Evolutionary conservation across 2,113 vertebrate genomes (phyloP), one percentile per base, ranked within the genome.

Genomic region (Rousettus leschenaultii): DNA sequence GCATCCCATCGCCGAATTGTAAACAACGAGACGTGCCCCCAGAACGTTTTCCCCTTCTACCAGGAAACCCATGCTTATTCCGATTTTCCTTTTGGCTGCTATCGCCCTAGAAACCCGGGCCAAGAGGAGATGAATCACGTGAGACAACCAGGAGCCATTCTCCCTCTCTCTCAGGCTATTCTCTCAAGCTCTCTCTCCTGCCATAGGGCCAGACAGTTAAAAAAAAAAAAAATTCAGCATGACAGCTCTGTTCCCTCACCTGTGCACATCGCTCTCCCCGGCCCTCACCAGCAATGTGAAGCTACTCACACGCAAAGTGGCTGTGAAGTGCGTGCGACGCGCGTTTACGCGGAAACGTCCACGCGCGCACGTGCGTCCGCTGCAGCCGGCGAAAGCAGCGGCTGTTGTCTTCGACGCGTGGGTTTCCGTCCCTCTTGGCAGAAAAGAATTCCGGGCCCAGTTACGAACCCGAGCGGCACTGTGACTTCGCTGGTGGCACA

Each of bases 301-400:
- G 21, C 48, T n/a, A 4, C 55, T 51, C 40, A 51, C 59, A 55
- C 2, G 77, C 16, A 15, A 38, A 14, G 35, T 7, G 1, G 7
- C 28, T 40, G 35, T 61, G 19, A 12, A 28, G 11, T 28, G 57
- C 59, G 8, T 13, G 11, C 7, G 16, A 12, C 28, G 6, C 16
- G 0, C 48, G 30, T 16, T 45, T 45, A 19, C 22, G 1, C 7
- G 11, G 21, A 78, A 28, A 35, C 3, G 16, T 14, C 48, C 21
- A 4, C 9, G 71, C n/a, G 15, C 7, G 12, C 1, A 21, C 33
- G 7, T 4, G 2, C 0, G 3, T 24, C 61, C 57, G 5, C 14
- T 33, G 26, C 0, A 0, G 38, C 28, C 45, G 6, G 1, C 30
- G 61, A 66, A 12, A 7, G 4, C 11, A 12, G 45, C 68, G 38